A percentile compares a stretch with the other conserved stretches of the same genome.
These are phyloP conservation scores for Danaus chrysippus DNA, from an alignment of 2,888 invertebrate genomes.

Conservation along the genomic window DNA sequence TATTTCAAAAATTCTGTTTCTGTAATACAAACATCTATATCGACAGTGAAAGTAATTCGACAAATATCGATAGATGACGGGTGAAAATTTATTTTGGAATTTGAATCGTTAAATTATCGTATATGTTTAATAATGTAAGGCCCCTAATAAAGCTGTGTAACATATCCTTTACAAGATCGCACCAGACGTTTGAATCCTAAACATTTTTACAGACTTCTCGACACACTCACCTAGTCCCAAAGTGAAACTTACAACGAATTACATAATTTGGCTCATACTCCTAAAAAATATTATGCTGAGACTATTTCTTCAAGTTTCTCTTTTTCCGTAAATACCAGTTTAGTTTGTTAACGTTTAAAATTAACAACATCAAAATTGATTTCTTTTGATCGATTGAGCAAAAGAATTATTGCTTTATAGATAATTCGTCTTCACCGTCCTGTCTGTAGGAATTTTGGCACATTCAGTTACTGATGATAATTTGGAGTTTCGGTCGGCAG, in stretches of 20 bases:
- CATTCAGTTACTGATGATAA: constrained; percentile 52
- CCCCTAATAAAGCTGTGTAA: constrained; percentile 50
- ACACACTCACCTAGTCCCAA: constrained; percentile 41
- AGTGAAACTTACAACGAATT: constrained; percentile 44
- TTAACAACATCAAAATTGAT: constrained; percentile 28
- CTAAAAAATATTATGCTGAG: constrained; percentile 56
- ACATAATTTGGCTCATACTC: constrained; percentile 65
- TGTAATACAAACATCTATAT: constrained; percentile 1
- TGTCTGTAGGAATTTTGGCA: constrained; percentile 55
- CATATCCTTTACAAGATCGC: constrained; percentile 48
- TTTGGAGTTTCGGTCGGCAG: constrained; percentile 41
- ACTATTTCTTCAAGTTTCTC: constrained; percentile 42
- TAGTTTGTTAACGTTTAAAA: constrained; percentile 28
- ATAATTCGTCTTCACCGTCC: constrained; percentile 15
- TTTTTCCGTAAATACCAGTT: constrained; percentile 30
- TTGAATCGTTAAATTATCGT: constrained; percentile 7
- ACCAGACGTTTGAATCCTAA: constrained; percentile 48
- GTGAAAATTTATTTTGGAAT: not conserved
- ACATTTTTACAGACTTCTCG: constrained; percentile 49
- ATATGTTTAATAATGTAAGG: constrained; percentile 48
- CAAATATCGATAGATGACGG: constrained; percentile 1
- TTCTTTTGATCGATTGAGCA: constrained; percentile 32
- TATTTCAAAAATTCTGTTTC: constrained; percentile 6
- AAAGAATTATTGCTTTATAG: constrained; percentile 29
- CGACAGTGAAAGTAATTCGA: constrained; percentile 4